Percentiles rank a stretch among this genome's conserved stretches.
These are phyloP conservation scores for Temnothorax rugatulus DNA, from an alignment of 2,888 invertebrate genomes.

Conservation along the genomic window DNA sequence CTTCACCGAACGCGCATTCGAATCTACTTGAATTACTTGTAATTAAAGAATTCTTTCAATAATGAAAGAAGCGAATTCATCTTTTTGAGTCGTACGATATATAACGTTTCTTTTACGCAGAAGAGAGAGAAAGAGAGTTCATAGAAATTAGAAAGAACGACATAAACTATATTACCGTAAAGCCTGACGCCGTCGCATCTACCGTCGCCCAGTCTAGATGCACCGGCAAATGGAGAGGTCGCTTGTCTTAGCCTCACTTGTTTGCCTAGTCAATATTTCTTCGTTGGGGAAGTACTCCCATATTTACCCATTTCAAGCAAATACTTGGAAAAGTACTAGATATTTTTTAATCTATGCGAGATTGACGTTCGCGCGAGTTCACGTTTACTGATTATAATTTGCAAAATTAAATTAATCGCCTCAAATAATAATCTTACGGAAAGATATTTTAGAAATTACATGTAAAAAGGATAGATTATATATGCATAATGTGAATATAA, in stretches of 20 bases:
- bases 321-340: constrained; percentile 57
- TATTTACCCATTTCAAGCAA: constrained; percentile 71
- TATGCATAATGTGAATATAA: not conserved
- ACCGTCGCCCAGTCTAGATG: constrained; percentile 57
- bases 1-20: not conserved
- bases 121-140: not conserved
- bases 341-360: constrained; percentile 38
- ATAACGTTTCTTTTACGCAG: not conserved
- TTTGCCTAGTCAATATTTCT: constrained; percentile 73
- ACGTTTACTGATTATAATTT: not conserved
- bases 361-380: not conserved
- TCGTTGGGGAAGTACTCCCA: constrained; percentile 67
- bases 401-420: not conserved
- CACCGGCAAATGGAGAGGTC: constrained; percentile 62
- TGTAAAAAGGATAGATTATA: not conserved
- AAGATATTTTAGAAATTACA: not conserved
- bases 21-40: not conserved
- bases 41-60: not conserved
- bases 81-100: not conserved
- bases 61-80: not conserved
- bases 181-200: constrained; percentile 59
- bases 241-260: constrained; percentile 63
- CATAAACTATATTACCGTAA: constrained; percentile 27
- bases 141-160: constrained; percentile 3
- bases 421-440: not conserved